Conservation (phyloP, 2,113 vertebrate genomes). For the Pseudorectes ferrugineus region DNA sequence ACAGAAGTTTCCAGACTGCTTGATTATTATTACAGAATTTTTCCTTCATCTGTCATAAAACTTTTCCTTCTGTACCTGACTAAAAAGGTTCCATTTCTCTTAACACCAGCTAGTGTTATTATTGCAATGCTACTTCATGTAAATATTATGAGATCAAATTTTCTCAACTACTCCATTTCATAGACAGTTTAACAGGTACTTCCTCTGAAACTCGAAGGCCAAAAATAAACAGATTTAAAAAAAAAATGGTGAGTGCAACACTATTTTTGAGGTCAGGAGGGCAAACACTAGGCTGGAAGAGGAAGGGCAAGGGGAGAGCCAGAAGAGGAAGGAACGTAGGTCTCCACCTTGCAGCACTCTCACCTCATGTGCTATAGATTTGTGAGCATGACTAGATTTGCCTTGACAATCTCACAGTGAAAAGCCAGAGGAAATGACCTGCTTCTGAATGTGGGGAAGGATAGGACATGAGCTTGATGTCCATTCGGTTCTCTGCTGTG, state of each 20-base stretch:
- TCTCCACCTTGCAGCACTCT: neutral
- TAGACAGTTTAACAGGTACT: neutral
- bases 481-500: neutral
- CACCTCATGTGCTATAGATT: neutral
- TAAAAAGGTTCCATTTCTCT: neutral
- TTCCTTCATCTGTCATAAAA: neutral
- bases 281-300: neutral
- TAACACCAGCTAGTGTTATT: neutral
- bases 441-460: neutral
- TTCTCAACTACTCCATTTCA: neutral
- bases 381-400: neutral
- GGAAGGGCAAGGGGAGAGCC: neutral
- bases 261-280: neutral
- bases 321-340: neutral
- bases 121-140: neutral
- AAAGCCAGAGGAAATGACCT: neutral
- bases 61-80: neutral
- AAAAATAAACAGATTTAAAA: neutral
- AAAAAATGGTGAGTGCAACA: neutral
- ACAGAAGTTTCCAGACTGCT: neutral
- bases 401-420: neutral
- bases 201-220: neutral
- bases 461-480: neutral
- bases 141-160: slow-evolving; percentile 38
- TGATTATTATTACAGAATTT: neutral